Conservation (phyloP, 2,888 invertebrate genomes). For the Sceliomorpha sp. region DNA sequence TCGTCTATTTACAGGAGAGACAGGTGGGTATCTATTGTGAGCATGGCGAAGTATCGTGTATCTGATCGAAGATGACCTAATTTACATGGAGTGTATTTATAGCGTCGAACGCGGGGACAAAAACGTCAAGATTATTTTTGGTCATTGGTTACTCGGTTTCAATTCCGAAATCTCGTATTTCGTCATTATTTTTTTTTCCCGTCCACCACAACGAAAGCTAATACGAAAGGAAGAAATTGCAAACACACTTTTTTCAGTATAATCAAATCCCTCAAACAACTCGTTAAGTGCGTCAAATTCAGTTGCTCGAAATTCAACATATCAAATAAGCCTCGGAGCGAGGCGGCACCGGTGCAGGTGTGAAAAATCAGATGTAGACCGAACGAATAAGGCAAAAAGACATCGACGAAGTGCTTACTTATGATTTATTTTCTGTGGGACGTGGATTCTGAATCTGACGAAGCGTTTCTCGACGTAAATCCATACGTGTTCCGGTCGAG, state of each 20-base stretch:
- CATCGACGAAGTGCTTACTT: conserved; percentile 51
- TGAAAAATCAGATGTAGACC: conserved; percentile 60
- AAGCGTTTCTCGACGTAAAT: conserved; percentile 41
- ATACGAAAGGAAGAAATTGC: conserved; percentile 26
- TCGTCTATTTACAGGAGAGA: conserved; percentile 7
- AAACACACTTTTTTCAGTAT: conserved; percentile 34
- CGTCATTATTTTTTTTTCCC: conserved; percentile 27
- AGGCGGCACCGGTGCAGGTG: conserved; percentile 52
- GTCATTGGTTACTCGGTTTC: conserved; percentile 37
- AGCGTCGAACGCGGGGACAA: conserved; percentile 6
- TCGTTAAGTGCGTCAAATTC: conserved; percentile 53
- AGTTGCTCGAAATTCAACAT: conserved; percentile 40
- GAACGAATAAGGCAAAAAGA: conserved; percentile 9
- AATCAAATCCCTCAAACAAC: conserved; percentile 49
- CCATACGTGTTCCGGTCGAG: conserved; percentile 39
- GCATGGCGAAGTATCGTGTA: conserved; percentile 26
- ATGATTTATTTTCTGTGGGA: conserved; percentile 64
- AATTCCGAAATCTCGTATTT: conserved; percentile 29
- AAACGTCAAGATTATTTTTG: conserved; percentile 13
- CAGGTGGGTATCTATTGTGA: conserved; percentile 23
- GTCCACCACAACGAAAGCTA: conserved; percentile 12
- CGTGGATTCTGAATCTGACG: conserved; percentile 16
- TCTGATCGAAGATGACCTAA: conserved; percentile 40
- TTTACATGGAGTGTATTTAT: conserved; percentile 28
- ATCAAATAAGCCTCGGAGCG: conserved; percentile 46